Conservation (phyloP, 2,113 vertebrate genomes). For the Pluvialis apricaria region DNA sequence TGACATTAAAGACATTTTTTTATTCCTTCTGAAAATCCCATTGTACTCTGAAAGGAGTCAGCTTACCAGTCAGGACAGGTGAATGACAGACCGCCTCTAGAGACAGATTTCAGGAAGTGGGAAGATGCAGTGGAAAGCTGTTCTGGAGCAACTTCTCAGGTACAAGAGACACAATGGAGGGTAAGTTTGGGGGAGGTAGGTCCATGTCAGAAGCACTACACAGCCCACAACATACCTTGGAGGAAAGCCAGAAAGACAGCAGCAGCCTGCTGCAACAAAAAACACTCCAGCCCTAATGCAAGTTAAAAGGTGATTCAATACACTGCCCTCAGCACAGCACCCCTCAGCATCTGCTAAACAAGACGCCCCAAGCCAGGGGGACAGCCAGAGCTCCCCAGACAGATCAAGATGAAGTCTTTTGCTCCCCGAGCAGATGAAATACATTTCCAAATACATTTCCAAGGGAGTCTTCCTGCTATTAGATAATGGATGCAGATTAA, state of each 20-base stretch:
- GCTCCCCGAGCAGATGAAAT: background rate
- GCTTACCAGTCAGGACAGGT: background rate
- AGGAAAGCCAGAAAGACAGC: background rate
- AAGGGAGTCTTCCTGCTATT: background rate
- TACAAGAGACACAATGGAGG: background rate
- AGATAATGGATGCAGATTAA: background rate
- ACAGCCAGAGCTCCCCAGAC: background rate
- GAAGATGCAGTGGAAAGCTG: background rate
- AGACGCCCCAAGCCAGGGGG: background rate
- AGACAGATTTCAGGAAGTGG: background rate
- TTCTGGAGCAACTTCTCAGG: background rate
- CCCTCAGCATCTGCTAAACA: background rate
- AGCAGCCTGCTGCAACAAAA: background rate
- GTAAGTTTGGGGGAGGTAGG: background rate
- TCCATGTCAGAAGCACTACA: background rate
- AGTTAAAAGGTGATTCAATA: background rate
- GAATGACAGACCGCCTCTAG: background rate
- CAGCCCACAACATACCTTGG: background rate
- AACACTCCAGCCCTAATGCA: background rate
- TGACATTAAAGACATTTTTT: background rate
- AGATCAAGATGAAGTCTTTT: background rate
- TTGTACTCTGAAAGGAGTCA: background rate
- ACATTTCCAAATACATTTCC: background rate
- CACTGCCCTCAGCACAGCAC: background rate
- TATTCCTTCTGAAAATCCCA: background rate